phyloP scores from a whole-genome alignment of 2,888 invertebrate genomes.

The Belgica antarctica region DNA sequence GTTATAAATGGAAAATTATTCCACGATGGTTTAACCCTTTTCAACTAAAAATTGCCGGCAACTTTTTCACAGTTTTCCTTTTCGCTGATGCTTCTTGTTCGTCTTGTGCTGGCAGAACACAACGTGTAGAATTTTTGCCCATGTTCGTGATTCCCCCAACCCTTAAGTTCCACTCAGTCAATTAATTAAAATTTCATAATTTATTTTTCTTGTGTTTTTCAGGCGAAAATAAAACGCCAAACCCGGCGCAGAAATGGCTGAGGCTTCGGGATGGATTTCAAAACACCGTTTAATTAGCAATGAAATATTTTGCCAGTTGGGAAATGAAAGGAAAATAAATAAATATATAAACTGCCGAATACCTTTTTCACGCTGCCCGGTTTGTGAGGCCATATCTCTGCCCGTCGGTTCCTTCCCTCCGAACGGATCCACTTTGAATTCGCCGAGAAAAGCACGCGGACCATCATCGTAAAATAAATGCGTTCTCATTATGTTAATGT shows the following conservation, averaged over 20 bases:
- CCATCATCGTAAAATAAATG: constrained; percentile 28
- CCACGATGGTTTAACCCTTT: constrained; percentile 7
- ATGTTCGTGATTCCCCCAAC: not conserved
- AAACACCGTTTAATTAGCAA: constrained; percentile 42
- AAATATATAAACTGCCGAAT: constrained; percentile 17
- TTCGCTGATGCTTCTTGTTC: too few relatives aligned
- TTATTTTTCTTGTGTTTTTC: constrained; percentile 35
- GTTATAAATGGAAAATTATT: constrained; percentile 15
- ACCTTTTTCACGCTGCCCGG: constrained; percentile 26
- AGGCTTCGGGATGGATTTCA: constrained; percentile 28
- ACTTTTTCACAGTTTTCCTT: not conserved
- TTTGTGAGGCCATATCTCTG: not conserved
- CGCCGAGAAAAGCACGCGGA: not conserved
- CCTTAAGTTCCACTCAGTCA: not conserved
- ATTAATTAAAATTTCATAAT: constrained; percentile 44
- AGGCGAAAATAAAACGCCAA: not conserved
- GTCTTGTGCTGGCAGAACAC: too few relatives aligned
- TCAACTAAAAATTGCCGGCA: not conserved
- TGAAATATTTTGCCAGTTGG: constrained; percentile 35
- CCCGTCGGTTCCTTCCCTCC: not conserved
- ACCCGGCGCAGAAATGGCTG: not conserved
- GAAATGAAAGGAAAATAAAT: not conserved
- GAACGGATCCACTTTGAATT: not conserved
- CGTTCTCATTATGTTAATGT: constrained; percentile 39
- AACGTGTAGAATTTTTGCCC: constrained; percentile 1